Evolutionary conservation across 2,888 invertebrate genomes (phyloP).

Genomic region (Beris chalybata): DNA sequence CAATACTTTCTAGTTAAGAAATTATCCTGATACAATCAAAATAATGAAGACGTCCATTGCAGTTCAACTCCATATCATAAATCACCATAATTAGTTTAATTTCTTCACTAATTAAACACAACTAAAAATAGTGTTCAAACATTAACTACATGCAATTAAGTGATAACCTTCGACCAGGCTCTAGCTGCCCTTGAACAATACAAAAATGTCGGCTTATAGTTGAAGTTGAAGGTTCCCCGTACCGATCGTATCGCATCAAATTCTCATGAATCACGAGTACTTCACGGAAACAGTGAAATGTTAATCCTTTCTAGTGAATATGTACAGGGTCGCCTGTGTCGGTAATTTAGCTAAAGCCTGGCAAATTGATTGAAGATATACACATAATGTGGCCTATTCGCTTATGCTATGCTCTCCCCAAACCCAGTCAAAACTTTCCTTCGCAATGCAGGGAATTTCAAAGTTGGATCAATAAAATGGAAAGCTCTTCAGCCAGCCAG

Average conservation of each 20-base stretch:
- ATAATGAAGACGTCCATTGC: no score
- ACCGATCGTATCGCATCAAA: constrained; percentile 10
- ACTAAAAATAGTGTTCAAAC: no score
- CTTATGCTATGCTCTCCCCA: neutral
- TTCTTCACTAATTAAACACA: no score
- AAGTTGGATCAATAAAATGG: constrained; percentile 22
- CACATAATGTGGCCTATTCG: neutral
- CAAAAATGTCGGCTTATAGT: constrained; percentile 27
- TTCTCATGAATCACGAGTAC: no score
- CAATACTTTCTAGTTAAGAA: no score
- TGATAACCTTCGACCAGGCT: constrained; percentile 3
- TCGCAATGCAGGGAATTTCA: constrained; percentile 15
- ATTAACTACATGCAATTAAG: constrained; percentile 17
- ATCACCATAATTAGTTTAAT: no score
- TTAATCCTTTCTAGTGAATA: neutral
- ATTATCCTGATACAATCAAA: no score
- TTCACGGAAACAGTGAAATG: no score
- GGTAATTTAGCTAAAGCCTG: neutral
- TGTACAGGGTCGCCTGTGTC: neutral
- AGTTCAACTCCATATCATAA: no score
- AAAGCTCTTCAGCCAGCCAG: no score
- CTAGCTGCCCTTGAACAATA: constrained; percentile 22
- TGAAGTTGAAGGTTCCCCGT: constrained; percentile 23
- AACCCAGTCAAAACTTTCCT: neutral
- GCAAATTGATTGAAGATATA: neutral